Evolutionary conservation across 2,888 invertebrate species (phyloP).

Genomic region (Timema podura): DNA sequence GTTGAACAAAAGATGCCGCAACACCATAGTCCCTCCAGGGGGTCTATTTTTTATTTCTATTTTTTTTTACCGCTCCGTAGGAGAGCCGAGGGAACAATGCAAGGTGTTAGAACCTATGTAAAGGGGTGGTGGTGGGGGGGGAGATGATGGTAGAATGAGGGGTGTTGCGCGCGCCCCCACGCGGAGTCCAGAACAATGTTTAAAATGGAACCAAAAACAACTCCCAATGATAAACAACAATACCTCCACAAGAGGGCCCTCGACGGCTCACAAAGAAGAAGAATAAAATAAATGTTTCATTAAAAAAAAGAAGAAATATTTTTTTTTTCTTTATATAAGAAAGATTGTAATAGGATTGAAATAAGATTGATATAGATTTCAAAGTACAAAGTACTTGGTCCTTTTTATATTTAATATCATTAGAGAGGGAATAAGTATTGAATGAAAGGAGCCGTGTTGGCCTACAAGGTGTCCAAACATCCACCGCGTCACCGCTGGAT

Average conservation of each 20-base stretch:
- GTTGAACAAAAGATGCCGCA: slow-evolving; percentile 26
- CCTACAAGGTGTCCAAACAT: too few relatives aligned
- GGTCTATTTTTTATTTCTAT: neutral
- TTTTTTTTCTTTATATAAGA: too few relatives aligned
- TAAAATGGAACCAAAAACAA: slow-evolving; percentile 12
- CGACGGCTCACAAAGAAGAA: neutral
- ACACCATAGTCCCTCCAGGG: slow-evolving; percentile 5
- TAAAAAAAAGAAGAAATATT: too few relatives aligned
- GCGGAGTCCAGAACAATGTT: slow-evolving; percentile 10
- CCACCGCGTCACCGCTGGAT: too few relatives aligned
- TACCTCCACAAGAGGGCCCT: neutral
- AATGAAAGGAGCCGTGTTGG: too few relatives aligned
- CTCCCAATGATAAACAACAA: slow-evolving; percentile 16
- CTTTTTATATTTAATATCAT: too few relatives aligned
- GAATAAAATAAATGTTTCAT: neutral
- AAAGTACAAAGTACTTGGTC: slow-evolving; percentile 10
- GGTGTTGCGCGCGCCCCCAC: slow-evolving; percentile 9
- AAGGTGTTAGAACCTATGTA: neutral
- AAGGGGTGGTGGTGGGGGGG: neutral
- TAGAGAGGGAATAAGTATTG: too few relatives aligned
- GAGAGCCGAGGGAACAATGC: slow-evolving; percentile 1
- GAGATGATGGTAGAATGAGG: neutral
- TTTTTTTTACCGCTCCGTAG: neutral
- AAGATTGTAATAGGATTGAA: slow-evolving; percentile 1
- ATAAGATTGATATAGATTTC: slow-evolving; percentile 16